Evolutionary conservation across 2,888 invertebrate genomes (phyloP).

Genomic region (Mycogona germanica): DNA sequence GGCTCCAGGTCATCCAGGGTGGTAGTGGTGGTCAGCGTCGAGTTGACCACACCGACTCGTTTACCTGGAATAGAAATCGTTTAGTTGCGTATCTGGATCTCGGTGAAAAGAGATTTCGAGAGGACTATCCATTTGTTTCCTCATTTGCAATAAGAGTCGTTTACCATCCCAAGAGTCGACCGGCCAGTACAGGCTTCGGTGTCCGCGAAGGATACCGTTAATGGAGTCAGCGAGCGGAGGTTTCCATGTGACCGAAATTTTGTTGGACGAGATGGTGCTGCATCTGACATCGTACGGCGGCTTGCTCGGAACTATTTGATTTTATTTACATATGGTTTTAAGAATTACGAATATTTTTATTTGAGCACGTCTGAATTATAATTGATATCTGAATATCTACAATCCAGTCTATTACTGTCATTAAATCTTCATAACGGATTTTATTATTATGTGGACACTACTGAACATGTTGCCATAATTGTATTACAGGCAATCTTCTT

Average conservation of each 20-base stretch:
- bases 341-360: too few relatives aligned
- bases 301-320: constrained; percentile 39
- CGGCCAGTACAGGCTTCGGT: constrained; percentile 54
- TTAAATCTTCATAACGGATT: too few relatives aligned
- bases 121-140: too few relatives aligned
- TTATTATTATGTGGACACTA: too few relatives aligned
- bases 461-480: too few relatives aligned
- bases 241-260: constrained; percentile 36
- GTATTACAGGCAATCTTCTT: too few relatives aligned
- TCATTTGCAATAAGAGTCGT: too few relatives aligned
- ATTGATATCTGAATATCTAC: too few relatives aligned
- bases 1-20: constrained; percentile 34
- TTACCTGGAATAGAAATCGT: constrained; percentile 1
- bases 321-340: too few relatives aligned
- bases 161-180: constrained; percentile 26
- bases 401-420: too few relatives aligned
- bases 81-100: neutral
- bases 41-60: constrained; percentile 7
- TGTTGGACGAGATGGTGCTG: constrained; percentile 33
- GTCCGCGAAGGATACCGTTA: constrained; percentile 47
- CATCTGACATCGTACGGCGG: constrained; percentile 36
- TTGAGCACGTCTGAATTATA: neutral
- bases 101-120: too few relatives aligned
- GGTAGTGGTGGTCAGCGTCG: constrained; percentile 20
- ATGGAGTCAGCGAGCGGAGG: constrained; percentile 35